phyloP scores from a whole-genome alignment of 2,113 vertebrate species.

The Pandion haliaetus region DNA sequence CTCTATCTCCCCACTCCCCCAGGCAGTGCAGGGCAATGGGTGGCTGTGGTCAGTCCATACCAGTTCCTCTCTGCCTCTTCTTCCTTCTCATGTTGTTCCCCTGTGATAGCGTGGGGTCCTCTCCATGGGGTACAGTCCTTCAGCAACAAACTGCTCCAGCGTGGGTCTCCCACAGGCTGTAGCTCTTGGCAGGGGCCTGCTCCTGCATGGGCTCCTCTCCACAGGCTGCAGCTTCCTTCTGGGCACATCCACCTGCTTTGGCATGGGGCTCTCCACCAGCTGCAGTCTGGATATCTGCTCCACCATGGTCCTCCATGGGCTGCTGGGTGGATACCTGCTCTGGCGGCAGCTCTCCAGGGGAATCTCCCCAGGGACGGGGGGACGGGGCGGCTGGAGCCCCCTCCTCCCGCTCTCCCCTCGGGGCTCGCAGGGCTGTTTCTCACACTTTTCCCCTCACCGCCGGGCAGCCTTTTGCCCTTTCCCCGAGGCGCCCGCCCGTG shows the following conservation, averaged over 20 bases:
- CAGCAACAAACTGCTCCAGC: background rate
- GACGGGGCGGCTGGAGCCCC: too few species aligned
- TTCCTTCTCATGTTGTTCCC: background rate
- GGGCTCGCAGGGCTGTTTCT: background rate
- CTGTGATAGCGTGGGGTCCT: background rate
- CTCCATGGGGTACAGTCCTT: background rate
- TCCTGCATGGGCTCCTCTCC: background rate
- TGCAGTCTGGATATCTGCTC: background rate
- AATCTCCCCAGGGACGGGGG: too few species aligned
- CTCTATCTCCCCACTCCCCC: background rate
- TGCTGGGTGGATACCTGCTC: too few species aligned
- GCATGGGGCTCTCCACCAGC: background rate
- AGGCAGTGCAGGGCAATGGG: accelerated
- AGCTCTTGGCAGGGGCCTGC: background rate
- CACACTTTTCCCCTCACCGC: background rate
- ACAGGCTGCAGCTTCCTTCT: background rate
- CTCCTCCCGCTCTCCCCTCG: background rate
- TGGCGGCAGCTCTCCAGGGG: background rate
- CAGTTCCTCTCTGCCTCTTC: background rate
- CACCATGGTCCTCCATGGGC: background rate
- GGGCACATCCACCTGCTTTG: background rate
- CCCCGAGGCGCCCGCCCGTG: background rate
- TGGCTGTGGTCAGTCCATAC: background rate
- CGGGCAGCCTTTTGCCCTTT: too few species aligned
- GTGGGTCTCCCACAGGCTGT: accelerated